Percentiles rank a stretch among this genome's conserved stretches.
Conservation (phyloP, 2,113 vertebrate genomes). For the Cheilinus undulatus region DNA sequence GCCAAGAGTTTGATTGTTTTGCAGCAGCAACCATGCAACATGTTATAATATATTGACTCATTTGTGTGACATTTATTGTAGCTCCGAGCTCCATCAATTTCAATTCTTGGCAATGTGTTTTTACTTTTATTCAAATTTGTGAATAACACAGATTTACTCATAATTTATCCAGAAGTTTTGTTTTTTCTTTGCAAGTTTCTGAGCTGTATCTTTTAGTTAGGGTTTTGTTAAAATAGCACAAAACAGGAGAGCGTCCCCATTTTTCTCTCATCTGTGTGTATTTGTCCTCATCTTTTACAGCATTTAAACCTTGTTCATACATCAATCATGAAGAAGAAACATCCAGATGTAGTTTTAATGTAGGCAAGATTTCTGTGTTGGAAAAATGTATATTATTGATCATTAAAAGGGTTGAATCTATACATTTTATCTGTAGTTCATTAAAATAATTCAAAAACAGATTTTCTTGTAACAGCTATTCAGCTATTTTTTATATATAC, state of each 20-base stretch:
- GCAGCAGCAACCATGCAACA: slow-evolving; percentile 16
- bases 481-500: neutral
- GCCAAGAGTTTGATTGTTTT: neutral
- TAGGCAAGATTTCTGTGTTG: too few species aligned
- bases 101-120: neutral
- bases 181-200: neutral
- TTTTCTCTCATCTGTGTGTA: slow-evolving; percentile 1
- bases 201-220: neutral
- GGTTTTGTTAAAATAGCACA: neutral
- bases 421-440: neutral
- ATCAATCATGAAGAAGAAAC: slow-evolving; percentile 1
- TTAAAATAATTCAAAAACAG: too few species aligned
- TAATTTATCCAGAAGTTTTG: neutral
- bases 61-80: slow-evolving; percentile 5
- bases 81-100: neutral
- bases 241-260: neutral
- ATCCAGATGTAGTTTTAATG: neutral
- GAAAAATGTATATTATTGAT: slow-evolving; percentile 25
- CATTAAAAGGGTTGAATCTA: neutral
- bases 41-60: slow-evolving; percentile 8
- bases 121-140: too few species aligned
- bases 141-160: too few species aligned
- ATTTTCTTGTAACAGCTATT: neutral
- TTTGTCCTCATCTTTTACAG: neutral
- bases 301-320: neutral